A percentile compares a stretch with the other conserved stretches of the same genome.
phyloP scores from a whole-genome alignment of 2,113 vertebrate genomes.

The Eptesicus fuscus region DNA sequence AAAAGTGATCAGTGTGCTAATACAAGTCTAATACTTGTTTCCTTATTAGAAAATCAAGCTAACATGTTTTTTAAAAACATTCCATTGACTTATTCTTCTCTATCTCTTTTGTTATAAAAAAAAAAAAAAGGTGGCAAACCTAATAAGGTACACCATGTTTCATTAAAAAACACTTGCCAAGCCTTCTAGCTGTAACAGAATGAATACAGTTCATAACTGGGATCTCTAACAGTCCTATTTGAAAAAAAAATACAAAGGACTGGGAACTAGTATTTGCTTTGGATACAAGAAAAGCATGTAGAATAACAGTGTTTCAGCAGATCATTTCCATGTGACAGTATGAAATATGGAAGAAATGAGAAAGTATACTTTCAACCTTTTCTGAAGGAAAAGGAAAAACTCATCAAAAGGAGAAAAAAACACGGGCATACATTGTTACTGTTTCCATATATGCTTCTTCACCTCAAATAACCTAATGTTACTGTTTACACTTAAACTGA shows the following conservation, averaged over 20 bases:
- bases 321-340: conserved; percentile 46
- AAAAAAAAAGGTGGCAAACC: conserved; percentile 51
- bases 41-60: conserved; percentile 55
- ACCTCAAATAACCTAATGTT: conserved; percentile 55
- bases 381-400: conserved; percentile 8
- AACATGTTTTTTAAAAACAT: conserved; percentile 52
- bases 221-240: conserved; percentile 51
- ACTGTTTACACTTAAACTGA: conserved; percentile 49
- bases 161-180: conserved; percentile 65
- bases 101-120: conserved; percentile 44
- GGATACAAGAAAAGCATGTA: conserved; percentile 58
- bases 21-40: conserved; percentile 22
- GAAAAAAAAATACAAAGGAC: conserved; percentile 65
- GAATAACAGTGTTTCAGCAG: conserved; percentile 51
- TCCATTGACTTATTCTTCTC: conserved; percentile 45
- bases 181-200: conserved; percentile 67
- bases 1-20: not conserved
- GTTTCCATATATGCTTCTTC: conserved; percentile 24
- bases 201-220: conserved; percentile 55
- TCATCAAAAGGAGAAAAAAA: conserved; percentile 42
- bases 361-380: conserved; percentile 38
- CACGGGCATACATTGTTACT: not conserved
- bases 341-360: conserved; percentile 41
- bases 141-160: conserved; percentile 60
- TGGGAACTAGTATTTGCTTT: conserved; percentile 73